Base-by-base conservation (phyloP, 2,113 vertebrate genomes). In the Colistium nudipinnis region DNA sequence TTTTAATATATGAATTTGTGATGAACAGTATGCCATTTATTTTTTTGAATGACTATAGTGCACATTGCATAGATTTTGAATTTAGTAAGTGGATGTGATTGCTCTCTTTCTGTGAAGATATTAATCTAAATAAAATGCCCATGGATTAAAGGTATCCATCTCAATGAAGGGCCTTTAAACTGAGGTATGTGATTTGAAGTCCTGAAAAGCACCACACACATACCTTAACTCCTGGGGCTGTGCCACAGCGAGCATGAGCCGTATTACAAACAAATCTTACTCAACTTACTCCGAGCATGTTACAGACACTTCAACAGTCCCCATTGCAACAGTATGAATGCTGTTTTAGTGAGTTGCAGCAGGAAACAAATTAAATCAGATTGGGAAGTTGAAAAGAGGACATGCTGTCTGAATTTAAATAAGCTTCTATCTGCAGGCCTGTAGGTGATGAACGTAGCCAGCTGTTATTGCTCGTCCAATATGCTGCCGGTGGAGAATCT, bases 51-150 rank as follows among this genome's bases (percentile, higher is more conserved):
- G 52, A 66, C 69, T 79, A 74, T 83, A 62, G 69, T 85, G 48
- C 63, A 81, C 41, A 76, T 64, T 83, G 67, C 73, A 80, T 90
- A 56, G 62, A 61, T 63, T 74, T 71, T 70, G 31, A 30, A 61
- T 71, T 74, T 81, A 76, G 19, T 84, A 82, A 60, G 62, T 85
- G 70, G 62, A 71, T 83, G 74, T 86, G 61, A 75, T 68, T 70
- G 74, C 39, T 70, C 28, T 33, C n/a, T 65, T 62, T 67, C 65
- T 88, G 83, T 80, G 64, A 88, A 69, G 76, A 78, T 87, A 74
- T 84, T 87, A 57, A 78, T 76, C 65, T 80, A 69, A 92, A 93
- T 92, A 90, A 92, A 92, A 92, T 70, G 81, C 84, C 66, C 86
- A 53, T 86, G 74, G 64, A 70, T 84, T 83, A 78, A 86, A 80